Conservation (phyloP, 2,888 invertebrate species). For the Achlya flavicornis region DNA sequence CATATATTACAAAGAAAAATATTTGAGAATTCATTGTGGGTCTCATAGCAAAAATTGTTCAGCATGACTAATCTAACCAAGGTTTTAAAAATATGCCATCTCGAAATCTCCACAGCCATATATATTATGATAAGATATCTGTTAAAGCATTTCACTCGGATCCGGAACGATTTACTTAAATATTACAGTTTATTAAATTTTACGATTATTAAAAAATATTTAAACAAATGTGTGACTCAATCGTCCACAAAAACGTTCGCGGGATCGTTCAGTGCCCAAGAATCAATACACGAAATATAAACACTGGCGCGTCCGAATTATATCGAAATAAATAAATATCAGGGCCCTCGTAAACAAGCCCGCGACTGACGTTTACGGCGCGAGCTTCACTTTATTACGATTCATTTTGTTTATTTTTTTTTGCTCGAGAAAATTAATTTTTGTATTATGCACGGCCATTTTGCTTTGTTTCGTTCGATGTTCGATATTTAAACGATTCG, state of each 20-base stretch:
- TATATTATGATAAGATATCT: too few relatives aligned
- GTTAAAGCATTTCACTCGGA: too few relatives aligned
- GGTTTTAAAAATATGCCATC: too few relatives aligned
- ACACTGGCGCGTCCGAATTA: slow-evolving; percentile 50
- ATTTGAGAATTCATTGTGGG: too few relatives aligned
- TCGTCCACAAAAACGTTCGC: slow-evolving; percentile 15
- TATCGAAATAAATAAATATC: slow-evolving; percentile 65
- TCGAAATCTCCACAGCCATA: too few relatives aligned
- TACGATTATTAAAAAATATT: not conserved
- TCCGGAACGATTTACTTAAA: too few relatives aligned
- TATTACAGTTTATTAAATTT: not conserved
- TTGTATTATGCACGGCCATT: slow-evolving; percentile 47
- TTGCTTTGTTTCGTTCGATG: slow-evolving; percentile 53
- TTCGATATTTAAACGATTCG: slow-evolving; percentile 17
- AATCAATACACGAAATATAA: slow-evolving; percentile 45
- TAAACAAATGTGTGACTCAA: slow-evolving; percentile 4
- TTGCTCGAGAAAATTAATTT: slow-evolving; percentile 60
- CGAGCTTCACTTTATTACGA: slow-evolving; percentile 47
- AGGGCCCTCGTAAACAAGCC: slow-evolving; percentile 56
- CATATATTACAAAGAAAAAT: too few relatives aligned
- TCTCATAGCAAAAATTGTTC: too few relatives aligned
- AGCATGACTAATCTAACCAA: too few relatives aligned
- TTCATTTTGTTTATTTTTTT: slow-evolving; percentile 31
- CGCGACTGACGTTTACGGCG: slow-evolving; percentile 56
- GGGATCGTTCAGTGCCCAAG: slow-evolving; percentile 16